Evolutionary conservation across 2,888 invertebrate genomes (phyloP), one percentile per base, ranked within the genome.

Genomic region (Malacosoma neustria): DNA sequence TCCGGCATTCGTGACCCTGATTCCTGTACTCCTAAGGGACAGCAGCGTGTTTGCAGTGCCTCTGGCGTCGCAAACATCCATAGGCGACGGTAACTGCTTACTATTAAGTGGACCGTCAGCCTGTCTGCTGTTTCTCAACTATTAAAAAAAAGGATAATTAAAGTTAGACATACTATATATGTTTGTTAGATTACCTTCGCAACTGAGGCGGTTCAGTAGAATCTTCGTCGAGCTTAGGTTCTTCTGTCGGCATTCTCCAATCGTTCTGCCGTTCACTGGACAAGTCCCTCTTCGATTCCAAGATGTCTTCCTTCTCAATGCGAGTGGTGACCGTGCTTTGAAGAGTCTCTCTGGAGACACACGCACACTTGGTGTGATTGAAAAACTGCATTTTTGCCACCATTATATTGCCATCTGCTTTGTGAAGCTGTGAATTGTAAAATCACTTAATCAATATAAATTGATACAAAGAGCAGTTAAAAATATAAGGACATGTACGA

Each of bases 311-410:
- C 35, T 44, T 40, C 33, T 58, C 63, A 2, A 50, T 44, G 11
- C 54, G 52, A 1, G 51, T 40, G 2, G 52, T 39, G 13, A 57
- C 45, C 4, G 60, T 61, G 30, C 54, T 65, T 38, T 71, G 68
- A 3, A 74, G 46, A 0, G 71, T 67, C 2, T 65, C 71, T 0
- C 71, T 62, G 1, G 73, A 61, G 4, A 84, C 71, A 54, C 85
- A 85, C 1, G 64, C 74, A 54, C 85, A 85, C 2, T 61, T 49
- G 1, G 85, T 84, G 56, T 85, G 85, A 50, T 84, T 84, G 60
- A 63, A 82, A 57, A 85, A 84, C 40, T 67, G 48, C 64, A 85
- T 74, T 2, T 70, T 62, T 0, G 75, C 72, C 1, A 63, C 54
- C 14, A 52, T 64, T 32, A 71, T 54, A 38, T 61, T 66, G 2